These are phyloP conservation scores for Escarpia spicata DNA, from an alignment of 2,888 invertebrate species.

Conservation along the genomic window DNA sequence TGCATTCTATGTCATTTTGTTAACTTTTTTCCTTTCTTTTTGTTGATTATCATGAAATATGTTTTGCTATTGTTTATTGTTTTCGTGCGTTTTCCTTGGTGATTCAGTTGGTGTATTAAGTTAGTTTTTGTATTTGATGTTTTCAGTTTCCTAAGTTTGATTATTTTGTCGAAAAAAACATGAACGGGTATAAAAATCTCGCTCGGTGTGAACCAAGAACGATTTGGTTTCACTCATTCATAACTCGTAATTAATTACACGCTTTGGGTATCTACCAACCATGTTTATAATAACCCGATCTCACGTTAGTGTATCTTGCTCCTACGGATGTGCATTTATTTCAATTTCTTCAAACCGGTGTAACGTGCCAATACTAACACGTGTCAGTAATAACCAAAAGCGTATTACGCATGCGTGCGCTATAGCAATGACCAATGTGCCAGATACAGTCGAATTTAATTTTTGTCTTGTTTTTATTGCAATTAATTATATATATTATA, in stretches of 20 bases:
- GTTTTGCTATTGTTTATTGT: neutral
- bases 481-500: too few species aligned
- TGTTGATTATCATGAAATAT: too few species aligned
- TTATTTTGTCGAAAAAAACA: neutral
- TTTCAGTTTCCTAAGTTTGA: neutral
- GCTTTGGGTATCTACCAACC: neutral
- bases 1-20: neutral
- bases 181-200: neutral
- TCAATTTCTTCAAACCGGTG: neutral
- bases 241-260: neutral
- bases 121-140: neutral
- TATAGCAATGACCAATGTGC: too few species aligned
- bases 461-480: too few species aligned
- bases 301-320: neutral
- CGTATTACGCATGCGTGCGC: too few species aligned
- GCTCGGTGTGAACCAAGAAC: neutral
- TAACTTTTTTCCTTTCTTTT: neutral
- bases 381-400: too few species aligned
- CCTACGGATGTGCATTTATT: neutral
- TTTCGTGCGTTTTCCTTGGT: neutral
- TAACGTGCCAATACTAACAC: too few species aligned
- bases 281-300: neutral
- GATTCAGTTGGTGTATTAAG: neutral
- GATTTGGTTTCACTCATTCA: neutral
- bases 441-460: too few species aligned